Conservation (phyloP, 2,797 vertebrate species). For the Odontamblyopus rebecca region DNA sequence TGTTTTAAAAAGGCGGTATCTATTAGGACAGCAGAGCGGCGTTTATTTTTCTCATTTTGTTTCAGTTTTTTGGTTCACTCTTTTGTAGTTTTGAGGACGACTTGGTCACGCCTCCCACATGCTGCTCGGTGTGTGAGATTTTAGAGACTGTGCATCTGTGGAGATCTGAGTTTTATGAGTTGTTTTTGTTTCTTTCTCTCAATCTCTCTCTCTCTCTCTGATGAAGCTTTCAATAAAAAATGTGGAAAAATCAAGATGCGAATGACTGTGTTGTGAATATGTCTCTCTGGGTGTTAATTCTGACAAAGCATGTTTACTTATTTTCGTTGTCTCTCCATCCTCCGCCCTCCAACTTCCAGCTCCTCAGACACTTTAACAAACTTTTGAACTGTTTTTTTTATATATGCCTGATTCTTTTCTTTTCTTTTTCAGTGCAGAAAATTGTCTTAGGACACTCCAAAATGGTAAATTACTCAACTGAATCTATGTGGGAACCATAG, state of each 20-base stretch:
- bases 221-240: slow-evolving; percentile 99
- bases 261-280: background rate
- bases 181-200: slow-evolving; percentile 56
- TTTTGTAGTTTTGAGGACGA: slow-evolving; percentile 65
- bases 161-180: slow-evolving; percentile 88
- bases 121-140: slow-evolving; percentile 70
- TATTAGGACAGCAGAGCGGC: slow-evolving; percentile 74
- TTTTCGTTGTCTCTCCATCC: background rate
- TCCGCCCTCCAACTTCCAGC: background rate
- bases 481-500: no score
- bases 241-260: slow-evolving; percentile 54
- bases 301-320: no score
- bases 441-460: no score
- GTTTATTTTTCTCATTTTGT: slow-evolving; percentile 47
- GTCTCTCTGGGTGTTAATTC: no score
- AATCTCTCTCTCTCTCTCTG: slow-evolving; percentile 85
- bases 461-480: no score
- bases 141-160: slow-evolving; percentile 89
- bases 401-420: no score
- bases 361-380: no score
- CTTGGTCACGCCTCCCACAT: slow-evolving; percentile 70
- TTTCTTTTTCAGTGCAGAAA: no score
- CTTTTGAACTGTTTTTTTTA: no score
- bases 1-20: slow-evolving; percentile 61
- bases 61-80: slow-evolving; percentile 35